Conservation (phyloP, 2,888 invertebrate species). For the Automeris io region DNA sequence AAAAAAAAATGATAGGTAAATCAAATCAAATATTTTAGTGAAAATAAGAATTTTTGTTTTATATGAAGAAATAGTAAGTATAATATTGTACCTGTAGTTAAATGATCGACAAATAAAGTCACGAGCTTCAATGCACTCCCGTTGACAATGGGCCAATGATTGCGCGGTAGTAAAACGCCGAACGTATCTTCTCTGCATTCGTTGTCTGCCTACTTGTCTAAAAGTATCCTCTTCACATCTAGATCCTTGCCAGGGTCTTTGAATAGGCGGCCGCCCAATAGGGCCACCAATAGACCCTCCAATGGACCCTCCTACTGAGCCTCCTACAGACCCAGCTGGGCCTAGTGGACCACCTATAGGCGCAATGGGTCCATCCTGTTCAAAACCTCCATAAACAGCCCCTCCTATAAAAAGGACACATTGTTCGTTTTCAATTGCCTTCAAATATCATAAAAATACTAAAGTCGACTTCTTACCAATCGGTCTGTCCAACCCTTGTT, state of each 20-base stretch:
- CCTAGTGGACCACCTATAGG: conserved; percentile 39
- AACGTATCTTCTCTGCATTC: conserved; percentile 87
- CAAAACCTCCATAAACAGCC: conserved; percentile 51
- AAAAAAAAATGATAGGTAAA: too few species aligned
- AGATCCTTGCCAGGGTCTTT: conserved; percentile 68
- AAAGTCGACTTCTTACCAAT: conserved; percentile 33
- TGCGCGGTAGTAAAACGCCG: conserved; percentile 84
- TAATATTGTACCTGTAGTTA: conserved; percentile 82
- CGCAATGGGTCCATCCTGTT: conserved; percentile 54
- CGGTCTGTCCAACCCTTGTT: conserved; percentile 57
- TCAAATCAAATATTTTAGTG: too few species aligned
- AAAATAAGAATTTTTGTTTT: too few species aligned
- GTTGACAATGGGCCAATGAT: conserved; percentile 87
- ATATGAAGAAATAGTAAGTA: conserved; percentile 1
- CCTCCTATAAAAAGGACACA: conserved; percentile 11
- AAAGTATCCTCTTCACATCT: conserved; percentile 91
- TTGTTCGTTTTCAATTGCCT: too few species aligned
- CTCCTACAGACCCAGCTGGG: conserved; percentile 38
- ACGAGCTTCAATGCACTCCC: conserved; percentile 88
- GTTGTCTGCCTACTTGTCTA: conserved; percentile 88
- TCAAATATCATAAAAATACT: background rate
- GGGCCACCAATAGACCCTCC: conserved; percentile 47
- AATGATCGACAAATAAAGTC: conserved; percentile 92
- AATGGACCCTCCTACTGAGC: conserved; percentile 45
- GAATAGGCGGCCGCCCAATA: conserved; percentile 46